Evolutionary conservation across 2,888 invertebrate genomes (phyloP).

Genomic region (Hemithea aestivaria): DNA sequence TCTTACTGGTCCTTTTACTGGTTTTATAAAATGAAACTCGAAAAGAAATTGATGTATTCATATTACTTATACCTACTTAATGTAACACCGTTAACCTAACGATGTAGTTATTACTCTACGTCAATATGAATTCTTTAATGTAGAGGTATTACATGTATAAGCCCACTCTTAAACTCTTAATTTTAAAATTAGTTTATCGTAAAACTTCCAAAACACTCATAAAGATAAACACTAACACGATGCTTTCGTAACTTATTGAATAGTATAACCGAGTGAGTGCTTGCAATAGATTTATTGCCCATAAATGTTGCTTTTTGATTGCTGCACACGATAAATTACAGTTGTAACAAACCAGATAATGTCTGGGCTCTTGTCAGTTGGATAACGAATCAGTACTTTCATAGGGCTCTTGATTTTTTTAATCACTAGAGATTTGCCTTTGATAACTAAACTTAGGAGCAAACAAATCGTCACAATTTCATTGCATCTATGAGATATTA

Average conservation of each 20-base stretch:
- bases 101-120: no score
- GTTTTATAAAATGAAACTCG: no score
- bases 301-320: slow-evolving; percentile 31
- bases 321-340: slow-evolving; percentile 23
- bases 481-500: no score
- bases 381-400: slow-evolving; percentile 3
- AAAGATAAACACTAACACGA: slow-evolving; percentile 22
- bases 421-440: not conserved
- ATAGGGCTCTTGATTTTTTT: slow-evolving; percentile 1
- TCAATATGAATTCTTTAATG: no score
- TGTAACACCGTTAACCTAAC: no score
- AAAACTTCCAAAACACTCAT: slow-evolving; percentile 18
- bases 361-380: slow-evolving; percentile 7
- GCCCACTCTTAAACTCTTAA: slow-evolving; percentile 1
- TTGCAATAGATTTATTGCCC: slow-evolving; percentile 32
- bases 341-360: slow-evolving; percentile 19
- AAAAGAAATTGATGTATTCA: no score
- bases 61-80: no score
- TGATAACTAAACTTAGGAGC: not conserved
- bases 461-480: no score
- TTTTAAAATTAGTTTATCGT: slow-evolving; percentile 8
- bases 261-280: slow-evolving; percentile 21
- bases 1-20: no score
- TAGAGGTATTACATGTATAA: no score
- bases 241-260: slow-evolving; percentile 22